Base-by-base conservation (phyloP, 2,797 vertebrate species). In the Phrynocephalus guinanensis region DNA sequence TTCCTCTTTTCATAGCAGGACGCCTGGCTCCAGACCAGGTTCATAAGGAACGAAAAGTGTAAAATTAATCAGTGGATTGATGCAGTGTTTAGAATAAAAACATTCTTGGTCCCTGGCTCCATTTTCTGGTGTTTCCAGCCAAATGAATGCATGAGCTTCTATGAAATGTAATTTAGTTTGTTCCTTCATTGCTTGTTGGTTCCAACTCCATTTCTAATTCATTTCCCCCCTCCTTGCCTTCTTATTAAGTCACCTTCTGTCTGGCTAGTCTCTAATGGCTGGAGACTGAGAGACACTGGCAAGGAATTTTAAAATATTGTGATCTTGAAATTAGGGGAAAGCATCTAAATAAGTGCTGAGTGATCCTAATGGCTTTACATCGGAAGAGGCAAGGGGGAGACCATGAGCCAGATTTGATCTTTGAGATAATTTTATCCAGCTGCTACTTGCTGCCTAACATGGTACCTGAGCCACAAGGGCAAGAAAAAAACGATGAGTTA, bases 1-100 rank as follows among this genome's bases (percentile, higher is more conserved):
- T 82, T 93, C 91, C 93, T 90, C 90, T 91, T 95, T 93, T 91
- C 93, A 92, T 93, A 92, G 91, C 88, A 88, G 79, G 28, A 79
- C 87, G 94, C 90, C 88, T 92, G 92, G 89, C 93, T 91, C 93
- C 89, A 89, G 89, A 91, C 86, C 90, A 92, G 94, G 92, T 95
- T 96, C 95, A 92, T 94, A 94, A 95, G 84, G 93, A 96, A 92
- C 90, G 38, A 63, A 93, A 95, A 91, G 81, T 95, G 92, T 94
- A 95, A 94, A 94, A 95, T 94, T 95, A 96, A 96, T 91, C 91
- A 95, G 89, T 91, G 92, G 87, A 90, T 92, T 93, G 92, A 95
- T 95, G 89, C 87, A 93, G 86, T 94, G 92, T 93, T 96, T 96
- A 94, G 86, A 95, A 95, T 90, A 90, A 94, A 94, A 96, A 87